Percentiles rank a stretch among this genome's conserved stretches.
phyloP scores from a whole-genome alignment of 2,888 invertebrate species.

The Hemicrepidius hirtus region DNA sequence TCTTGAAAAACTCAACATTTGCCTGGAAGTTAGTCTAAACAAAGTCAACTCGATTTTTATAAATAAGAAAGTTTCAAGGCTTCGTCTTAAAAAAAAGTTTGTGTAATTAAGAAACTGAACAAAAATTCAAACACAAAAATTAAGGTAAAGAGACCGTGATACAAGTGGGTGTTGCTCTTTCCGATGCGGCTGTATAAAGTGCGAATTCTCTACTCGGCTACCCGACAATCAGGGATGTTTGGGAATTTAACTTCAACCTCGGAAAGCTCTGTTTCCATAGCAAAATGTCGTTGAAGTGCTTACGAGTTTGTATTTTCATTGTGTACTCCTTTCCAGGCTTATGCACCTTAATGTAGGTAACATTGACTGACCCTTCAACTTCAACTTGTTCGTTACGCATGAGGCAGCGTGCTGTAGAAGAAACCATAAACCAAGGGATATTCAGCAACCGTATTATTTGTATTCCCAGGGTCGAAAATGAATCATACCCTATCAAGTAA shows the following conservation, averaged over 20 bases:
- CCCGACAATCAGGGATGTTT: constrained; percentile 15
- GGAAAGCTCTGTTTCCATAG: constrained; percentile 13
- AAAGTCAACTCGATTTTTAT: no score
- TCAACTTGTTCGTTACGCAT: no score
- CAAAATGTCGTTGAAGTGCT: constrained; percentile 19
- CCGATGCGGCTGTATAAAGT: background rate
- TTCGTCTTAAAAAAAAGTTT: no score
- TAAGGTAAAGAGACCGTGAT: background rate
- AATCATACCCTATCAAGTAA: no score
- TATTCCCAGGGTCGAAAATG: no score
- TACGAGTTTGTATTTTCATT: constrained; percentile 21
- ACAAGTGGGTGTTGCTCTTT: background rate
- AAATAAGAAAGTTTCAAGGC: no score
- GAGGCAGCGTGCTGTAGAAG: background rate
- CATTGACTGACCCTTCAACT: constrained; percentile 15
- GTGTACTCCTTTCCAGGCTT: constrained; percentile 5
- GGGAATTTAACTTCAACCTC: constrained; percentile 1
- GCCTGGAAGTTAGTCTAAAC: no score
- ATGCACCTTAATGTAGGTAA: constrained; percentile 16
- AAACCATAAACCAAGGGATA: background rate
- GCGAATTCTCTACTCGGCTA: constrained; percentile 15
- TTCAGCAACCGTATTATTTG: constrained; percentile 1
- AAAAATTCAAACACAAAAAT: no score
- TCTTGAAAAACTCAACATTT: no score
- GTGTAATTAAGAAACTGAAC: no score